These are phyloP conservation scores for Diglossa cyanea DNA, from an alignment of 2,797 vertebrate species.

Conservation along the genomic window DNA sequence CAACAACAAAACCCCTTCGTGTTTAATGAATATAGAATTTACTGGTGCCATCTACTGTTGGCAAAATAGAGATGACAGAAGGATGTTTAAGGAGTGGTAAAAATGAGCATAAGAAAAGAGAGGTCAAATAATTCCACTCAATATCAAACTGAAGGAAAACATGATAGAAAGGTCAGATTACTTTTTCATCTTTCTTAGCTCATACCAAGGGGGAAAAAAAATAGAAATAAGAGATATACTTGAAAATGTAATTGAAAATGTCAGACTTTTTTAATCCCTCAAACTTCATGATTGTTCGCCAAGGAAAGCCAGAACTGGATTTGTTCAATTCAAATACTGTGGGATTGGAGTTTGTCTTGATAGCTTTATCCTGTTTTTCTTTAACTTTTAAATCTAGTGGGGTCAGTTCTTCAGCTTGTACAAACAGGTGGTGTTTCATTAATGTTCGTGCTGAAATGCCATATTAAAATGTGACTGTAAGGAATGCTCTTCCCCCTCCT, in stretches of 20 bases:
- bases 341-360: neutral
- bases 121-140: neutral
- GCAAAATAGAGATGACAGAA: neutral
- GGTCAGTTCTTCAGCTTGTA: neutral
- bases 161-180: neutral
- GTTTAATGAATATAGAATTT: slow-evolving; percentile 37
- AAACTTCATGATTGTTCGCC: neutral
- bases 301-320: neutral
- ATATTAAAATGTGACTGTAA: neutral
- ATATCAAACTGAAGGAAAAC: neutral
- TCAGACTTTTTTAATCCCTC: neutral
- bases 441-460: neutral
- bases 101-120: neutral
- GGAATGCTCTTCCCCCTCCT: neutral
- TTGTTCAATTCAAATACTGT: neutral
- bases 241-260: neutral
- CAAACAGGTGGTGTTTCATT: neutral
- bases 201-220: neutral
- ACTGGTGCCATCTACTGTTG: slow-evolving; percentile 66
- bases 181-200: neutral
- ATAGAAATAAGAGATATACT: neutral
- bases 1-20: neutral
- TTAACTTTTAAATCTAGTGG: neutral
- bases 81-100: neutral
- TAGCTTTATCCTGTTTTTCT: neutral